Evolutionary conservation across 2,888 invertebrate species (phyloP).

Genomic region (Pseudococcus jackbeardsleyi): DNA sequence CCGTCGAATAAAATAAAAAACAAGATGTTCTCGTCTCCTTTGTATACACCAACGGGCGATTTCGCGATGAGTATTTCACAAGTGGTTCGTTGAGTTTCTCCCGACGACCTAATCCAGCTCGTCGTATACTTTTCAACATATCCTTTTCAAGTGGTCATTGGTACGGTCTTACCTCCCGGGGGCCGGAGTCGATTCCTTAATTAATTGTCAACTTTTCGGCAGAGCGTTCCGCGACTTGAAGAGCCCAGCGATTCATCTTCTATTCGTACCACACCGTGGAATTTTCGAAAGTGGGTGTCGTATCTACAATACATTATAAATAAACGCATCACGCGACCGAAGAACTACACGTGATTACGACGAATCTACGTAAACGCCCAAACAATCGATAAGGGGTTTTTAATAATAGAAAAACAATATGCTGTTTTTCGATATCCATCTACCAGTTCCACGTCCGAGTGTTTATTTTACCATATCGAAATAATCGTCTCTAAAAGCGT

Average conservation of each 20-base stretch:
- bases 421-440: constrained; percentile 25
- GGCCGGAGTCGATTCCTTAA: background rate
- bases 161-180: background rate
- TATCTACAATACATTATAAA: background rate
- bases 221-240: background rate
- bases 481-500: background rate
- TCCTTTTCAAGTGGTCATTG: constrained; percentile 24
- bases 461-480: constrained; percentile 28
- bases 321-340: background rate
- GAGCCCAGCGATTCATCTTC: background rate
- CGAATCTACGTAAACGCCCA: background rate
- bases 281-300: background rate
- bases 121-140: background rate
- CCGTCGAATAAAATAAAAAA: background rate
- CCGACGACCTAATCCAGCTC: background rate
- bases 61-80: background rate
- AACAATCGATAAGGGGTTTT: constrained; percentile 19
- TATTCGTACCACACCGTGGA: background rate
- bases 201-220: constrained; percentile 2
- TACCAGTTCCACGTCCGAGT: background rate
- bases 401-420: constrained; percentile 32
- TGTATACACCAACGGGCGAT: background rate
- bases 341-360: background rate
- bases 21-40: constrained; percentile 5
- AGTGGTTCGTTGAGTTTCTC: constrained; percentile 2